Conservation (phyloP, 2,113 vertebrate genomes). For the Illadopsis cleaveri region DNA sequence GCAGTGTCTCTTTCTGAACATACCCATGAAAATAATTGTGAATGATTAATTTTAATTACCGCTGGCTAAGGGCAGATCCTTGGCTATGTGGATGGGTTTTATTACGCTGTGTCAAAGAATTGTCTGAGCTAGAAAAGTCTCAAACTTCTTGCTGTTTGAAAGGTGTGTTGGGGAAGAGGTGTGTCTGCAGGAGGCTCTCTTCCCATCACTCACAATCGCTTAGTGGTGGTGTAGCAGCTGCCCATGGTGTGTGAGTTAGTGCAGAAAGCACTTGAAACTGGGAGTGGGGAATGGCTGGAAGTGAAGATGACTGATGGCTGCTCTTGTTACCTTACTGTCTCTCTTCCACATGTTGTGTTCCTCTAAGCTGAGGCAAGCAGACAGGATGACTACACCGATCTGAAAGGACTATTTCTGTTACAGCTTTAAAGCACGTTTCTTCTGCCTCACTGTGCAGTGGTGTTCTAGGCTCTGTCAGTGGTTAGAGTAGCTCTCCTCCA, state of each 20-base stretch:
- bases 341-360: neutral
- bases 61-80: conserved; percentile 26
- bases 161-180: neutral
- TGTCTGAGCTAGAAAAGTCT: neutral
- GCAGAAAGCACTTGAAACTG: neutral
- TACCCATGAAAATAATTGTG: conserved; percentile 55
- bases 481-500: neutral
- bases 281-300: neutral
- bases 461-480: neutral
- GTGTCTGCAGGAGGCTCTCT: neutral
- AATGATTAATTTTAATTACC: conserved; percentile 64
- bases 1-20: neutral
- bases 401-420: neutral
- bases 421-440: neutral
- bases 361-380: neutral
- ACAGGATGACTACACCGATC: neutral
- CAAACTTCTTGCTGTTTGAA: neutral
- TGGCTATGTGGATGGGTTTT: neutral
- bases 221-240: neutral
- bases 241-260: neutral
- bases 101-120: accelerated
- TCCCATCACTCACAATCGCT: accelerated
- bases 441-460: accelerated
- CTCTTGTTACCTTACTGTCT: neutral
- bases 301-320: neutral